These are phyloP conservation scores for Cryptotis parvus DNA, from an alignment of 2,113 vertebrate species.

Conservation along the genomic window DNA sequence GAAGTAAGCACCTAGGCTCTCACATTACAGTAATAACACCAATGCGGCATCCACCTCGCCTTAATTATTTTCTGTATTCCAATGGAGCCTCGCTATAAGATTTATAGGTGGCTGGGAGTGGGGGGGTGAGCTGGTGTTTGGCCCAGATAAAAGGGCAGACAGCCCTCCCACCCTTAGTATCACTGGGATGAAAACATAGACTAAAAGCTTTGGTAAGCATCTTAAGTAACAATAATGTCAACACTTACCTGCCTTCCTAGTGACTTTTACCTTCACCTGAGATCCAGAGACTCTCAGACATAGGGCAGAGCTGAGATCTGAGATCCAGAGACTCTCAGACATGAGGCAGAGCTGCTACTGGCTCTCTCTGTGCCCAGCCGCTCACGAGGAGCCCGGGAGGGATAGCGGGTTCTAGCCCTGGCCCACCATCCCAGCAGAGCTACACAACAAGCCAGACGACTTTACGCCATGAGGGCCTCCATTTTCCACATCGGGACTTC, in stretches of 20 bases:
- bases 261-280: too few relatives aligned
- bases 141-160: conserved; percentile 76
- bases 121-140: conserved; percentile 58
- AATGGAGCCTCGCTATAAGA: conserved; percentile 83
- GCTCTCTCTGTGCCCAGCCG: too few relatives aligned
- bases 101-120: conserved; percentile 78
- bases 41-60: conserved; percentile 84
- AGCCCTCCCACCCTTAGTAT: conserved; percentile 39
- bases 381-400: too few relatives aligned
- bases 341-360: too few relatives aligned
- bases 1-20: conserved; percentile 84
- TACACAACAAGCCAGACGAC: too few relatives aligned
- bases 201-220: conserved; percentile 79
- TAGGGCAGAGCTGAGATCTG: too few relatives aligned
- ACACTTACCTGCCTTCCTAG: conserved; percentile 83
- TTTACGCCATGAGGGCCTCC: too few relatives aligned
- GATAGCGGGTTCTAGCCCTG: too few relatives aligned
- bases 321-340: too few relatives aligned
- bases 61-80: conserved; percentile 88
- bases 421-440: too few relatives aligned
- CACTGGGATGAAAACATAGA: conserved; percentile 49
- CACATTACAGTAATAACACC: conserved; percentile 84
- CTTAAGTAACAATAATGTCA: conserved; percentile 87
- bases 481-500: too few relatives aligned
- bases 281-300: too few relatives aligned